Evolutionary conservation across 2,888 invertebrate genomes (phyloP), one percentile per base, ranked within the genome.

Genomic region (Acleris laterana): DNA sequence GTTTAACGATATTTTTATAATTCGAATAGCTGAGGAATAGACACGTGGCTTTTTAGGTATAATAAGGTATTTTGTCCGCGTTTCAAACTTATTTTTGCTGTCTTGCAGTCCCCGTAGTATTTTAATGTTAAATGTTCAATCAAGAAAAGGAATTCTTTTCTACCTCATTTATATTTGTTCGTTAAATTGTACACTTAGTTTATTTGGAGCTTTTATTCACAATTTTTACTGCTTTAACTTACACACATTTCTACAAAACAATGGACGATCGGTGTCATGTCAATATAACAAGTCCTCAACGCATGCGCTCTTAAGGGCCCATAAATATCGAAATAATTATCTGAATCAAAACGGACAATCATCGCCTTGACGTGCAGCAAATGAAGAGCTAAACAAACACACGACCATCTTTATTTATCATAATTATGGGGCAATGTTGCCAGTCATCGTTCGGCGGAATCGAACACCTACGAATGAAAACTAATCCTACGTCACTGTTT

Each of bases 371-470:
- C 57, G 80, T 83, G 84, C 79, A 83, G 82, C 86, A 88, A 90
- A 91, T 90, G 90, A 91, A 91, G 90, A 87, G 88, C 83, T 90
- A 86, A 90, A 88, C 88, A 90, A 93, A 91, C 83, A 91, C 71
- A 84, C 84, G 83, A 81, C 80, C 78, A 78, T 85, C 84, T 88
- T 90, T 90, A 89, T 89, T 89, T 88, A 89, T 86, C 83, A 88
- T 91, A 90, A 91, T 90, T 90, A 86, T 85, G 80, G 78, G 71
- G 74, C 71, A 75, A 72, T 79, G 78, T 77, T 75, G 82, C 89
- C 74, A 88, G 92, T 93, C 92, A 93, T 85, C 81, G 73, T 92
- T 90, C 89, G 76, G 78, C 80, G 87, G 85, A 93, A 86, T 72
- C 83, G 90, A 90, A 90, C 91, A 89, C 92, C 92, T 89, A 90